A percentile compares a stretch with the other conserved stretches of the same genome.
These are phyloP conservation scores for Odontothrips loti DNA, from an alignment of 2,888 invertebrate species.

Conservation along the genomic window DNA sequence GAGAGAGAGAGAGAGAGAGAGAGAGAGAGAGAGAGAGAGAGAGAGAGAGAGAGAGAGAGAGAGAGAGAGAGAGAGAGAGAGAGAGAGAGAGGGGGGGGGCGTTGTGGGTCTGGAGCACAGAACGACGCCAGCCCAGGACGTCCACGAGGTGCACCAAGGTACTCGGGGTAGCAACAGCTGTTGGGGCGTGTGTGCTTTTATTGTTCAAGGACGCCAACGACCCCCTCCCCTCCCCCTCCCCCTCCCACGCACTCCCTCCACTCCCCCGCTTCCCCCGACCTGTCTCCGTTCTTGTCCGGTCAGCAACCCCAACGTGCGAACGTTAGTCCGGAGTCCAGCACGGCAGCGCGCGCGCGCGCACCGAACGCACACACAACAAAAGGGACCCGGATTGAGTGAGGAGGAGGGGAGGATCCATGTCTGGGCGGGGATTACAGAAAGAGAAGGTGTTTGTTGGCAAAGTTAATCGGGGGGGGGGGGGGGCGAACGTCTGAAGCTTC, in stretches of 20 bases:
- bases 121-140: background rate
- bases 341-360: background rate
- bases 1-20: background rate
- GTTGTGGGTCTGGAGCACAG: too few species aligned
- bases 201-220: too few species aligned
- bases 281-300: background rate
- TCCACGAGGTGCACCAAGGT: too few species aligned
- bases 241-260: background rate
- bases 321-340: background rate
- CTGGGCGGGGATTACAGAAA: too few species aligned
- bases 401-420: too few species aligned
- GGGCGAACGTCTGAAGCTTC: too few species aligned
- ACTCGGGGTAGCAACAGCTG: too few species aligned
- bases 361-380: too few species aligned
- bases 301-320: background rate
- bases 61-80: background rate
- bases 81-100: background rate
- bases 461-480: too few species aligned
- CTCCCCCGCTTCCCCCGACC: background rate
- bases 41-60: background rate
- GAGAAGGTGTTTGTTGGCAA: too few species aligned
- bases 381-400: too few species aligned
- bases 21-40: background rate
- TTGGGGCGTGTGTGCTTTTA: too few species aligned
- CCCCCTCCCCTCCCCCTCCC: background rate